phyloP scores from a whole-genome alignment of 2,113 vertebrate species.

The Pelecanus crispus region DNA sequence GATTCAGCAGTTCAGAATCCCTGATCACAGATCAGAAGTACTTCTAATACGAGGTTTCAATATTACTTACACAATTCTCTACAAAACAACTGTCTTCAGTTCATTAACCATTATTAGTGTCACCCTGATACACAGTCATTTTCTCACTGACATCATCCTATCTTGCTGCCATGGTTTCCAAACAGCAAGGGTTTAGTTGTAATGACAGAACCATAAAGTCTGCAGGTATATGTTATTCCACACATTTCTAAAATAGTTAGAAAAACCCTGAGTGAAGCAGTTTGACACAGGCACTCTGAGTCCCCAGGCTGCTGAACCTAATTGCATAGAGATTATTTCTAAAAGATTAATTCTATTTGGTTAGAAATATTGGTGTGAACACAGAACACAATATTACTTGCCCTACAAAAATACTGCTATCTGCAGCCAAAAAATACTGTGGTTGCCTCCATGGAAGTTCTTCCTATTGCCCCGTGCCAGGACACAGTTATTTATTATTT shows the following conservation, averaged over 20 bases:
- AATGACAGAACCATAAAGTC: not conserved
- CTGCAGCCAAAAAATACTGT: not conserved
- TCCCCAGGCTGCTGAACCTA: not conserved
- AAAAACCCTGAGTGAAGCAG: not conserved
- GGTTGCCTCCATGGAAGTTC: not conserved
- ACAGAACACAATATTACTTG: not conserved
- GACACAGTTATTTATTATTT: not conserved
- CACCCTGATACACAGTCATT: not conserved
- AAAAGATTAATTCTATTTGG: not conserved
- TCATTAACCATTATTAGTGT: not conserved
- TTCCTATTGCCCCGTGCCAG: not conserved
- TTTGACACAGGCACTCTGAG: not conserved
- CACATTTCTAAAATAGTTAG: not conserved
- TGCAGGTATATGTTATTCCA: not conserved
- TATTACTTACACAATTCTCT: not conserved
- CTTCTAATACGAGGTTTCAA: not conserved
- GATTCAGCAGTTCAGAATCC: not conserved
- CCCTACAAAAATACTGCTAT: not conserved
- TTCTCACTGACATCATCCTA: not conserved
- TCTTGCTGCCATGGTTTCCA: not conserved
- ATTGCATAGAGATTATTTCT: not conserved
- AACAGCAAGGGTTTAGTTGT: not conserved
- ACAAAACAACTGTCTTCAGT: not conserved
- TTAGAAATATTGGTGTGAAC: not conserved
- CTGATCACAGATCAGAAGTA: not conserved